phyloP scores from a whole-genome alignment of 2,888 invertebrate genomes.

The Platycnemis pennipes region DNA sequence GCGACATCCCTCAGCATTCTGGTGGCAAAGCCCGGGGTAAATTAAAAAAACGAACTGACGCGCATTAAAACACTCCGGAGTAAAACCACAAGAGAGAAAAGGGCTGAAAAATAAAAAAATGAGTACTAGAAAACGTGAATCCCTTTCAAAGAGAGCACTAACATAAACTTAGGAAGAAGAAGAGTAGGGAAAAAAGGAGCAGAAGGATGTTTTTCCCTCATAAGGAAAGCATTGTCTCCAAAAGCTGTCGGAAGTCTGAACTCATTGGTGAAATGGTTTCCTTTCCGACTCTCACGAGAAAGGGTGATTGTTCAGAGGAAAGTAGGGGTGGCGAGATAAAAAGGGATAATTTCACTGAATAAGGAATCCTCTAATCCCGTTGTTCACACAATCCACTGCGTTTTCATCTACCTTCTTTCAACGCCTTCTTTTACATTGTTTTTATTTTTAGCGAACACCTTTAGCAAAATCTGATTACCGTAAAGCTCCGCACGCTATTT shows the following conservation, averaged over 20 bases:
- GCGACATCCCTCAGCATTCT: not conserved
- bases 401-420: too few relatives aligned
- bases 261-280: not conserved
- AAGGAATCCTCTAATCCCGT: not conserved
- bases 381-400: too few relatives aligned
- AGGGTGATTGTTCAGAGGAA: not conserved
- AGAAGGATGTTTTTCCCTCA: not conserved
- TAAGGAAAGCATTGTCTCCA: not conserved
- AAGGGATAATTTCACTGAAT: not conserved
- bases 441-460: too few relatives aligned
- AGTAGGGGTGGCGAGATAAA: not conserved
- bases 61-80: constrained; percentile 4
- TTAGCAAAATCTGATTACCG: too few relatives aligned
- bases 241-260: constrained; percentile 17
- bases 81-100: not conserved
- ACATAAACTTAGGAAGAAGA: not conserved
- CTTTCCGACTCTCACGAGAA: not conserved
- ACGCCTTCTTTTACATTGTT: not conserved
- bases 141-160: not conserved
- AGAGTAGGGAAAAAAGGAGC: not conserved
- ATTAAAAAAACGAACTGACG: constrained; percentile 8
- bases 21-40: not conserved
- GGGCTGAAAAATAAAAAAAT: not conserved
- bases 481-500: too few relatives aligned
- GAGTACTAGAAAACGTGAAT: not conserved